Evolutionary conservation across 2,797 vertebrate species (phyloP).

Genomic region (Fratercula arctica): DNA sequence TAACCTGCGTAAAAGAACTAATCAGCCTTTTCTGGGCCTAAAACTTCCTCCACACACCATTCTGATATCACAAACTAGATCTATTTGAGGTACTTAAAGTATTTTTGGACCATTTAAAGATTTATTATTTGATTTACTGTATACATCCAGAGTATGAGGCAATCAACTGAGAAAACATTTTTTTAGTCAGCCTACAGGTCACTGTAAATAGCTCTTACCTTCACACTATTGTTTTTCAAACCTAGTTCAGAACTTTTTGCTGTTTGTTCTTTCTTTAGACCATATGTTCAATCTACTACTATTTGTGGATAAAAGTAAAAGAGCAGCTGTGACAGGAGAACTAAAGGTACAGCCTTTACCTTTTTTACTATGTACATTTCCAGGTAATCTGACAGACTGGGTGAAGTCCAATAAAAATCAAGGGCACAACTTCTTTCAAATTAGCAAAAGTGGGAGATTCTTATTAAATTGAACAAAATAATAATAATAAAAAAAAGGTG

Average conservation of each 20-base stretch:
- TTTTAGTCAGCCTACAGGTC: not conserved
- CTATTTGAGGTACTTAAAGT: not conserved
- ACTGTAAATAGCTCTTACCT: not conserved
- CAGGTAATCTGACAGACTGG: not conserved
- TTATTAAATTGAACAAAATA: not conserved
- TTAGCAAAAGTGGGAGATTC: not conserved
- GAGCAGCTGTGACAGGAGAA: not conserved
- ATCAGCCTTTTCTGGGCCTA: not conserved
- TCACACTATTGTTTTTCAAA: not conserved
- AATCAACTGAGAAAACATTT: not conserved
- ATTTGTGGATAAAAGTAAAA: not conserved
- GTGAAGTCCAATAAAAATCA: not conserved
- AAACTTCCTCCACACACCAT: not conserved
- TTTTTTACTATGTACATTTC: not conserved
- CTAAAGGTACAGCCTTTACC: not conserved
- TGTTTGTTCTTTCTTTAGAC: not conserved
- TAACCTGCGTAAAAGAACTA: not conserved
- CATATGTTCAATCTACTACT: not conserved
- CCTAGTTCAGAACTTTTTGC: not conserved
- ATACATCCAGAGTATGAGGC: accelerated
- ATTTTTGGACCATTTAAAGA: not conserved
- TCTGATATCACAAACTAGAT: not conserved
- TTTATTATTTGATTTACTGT: not conserved
- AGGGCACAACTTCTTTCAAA: not conserved
- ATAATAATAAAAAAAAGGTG: not conserved